These are phyloP conservation scores for Pseudochirops cupreus DNA, from an alignment of 2,797 vertebrate species.

Conservation along the genomic window DNA sequence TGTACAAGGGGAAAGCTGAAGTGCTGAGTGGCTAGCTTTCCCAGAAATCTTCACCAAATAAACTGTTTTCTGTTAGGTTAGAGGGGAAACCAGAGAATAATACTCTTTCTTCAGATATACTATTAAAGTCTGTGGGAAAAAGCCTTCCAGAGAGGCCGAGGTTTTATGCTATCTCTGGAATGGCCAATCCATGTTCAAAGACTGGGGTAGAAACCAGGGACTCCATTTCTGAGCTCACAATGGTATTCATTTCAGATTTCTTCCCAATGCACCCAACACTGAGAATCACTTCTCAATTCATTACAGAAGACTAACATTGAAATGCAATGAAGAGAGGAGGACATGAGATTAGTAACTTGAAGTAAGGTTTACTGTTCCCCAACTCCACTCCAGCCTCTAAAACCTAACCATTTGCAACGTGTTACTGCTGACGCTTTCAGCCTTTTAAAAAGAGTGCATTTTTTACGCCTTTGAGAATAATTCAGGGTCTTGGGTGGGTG, in stretches of 20 bases:
- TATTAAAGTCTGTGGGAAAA: not conserved
- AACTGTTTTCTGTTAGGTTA: constrained; percentile 33
- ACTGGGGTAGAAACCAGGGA: not conserved
- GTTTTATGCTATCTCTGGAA: not conserved
- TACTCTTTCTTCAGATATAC: not conserved
- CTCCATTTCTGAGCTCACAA: not conserved
- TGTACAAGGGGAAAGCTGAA: not conserved
- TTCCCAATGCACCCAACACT: not conserved
- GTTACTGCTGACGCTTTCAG: not conserved
- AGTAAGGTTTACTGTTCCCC: not conserved
- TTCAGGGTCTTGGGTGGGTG: not conserved
- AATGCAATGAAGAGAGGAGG: not conserved
- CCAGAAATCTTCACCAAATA: not conserved
- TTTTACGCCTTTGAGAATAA: not conserved
- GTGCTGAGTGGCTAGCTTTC: not conserved
- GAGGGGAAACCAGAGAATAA: constrained; percentile 40
- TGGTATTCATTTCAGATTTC: not conserved
- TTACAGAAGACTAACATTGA: not conserved
- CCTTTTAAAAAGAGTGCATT: not conserved
- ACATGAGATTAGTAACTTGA: not conserved
- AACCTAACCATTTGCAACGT: not conserved
- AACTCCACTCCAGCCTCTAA: not conserved
- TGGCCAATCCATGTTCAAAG: not conserved
- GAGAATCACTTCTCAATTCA: not conserved
- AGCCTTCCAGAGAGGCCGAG: not conserved